phyloP scores from a whole-genome alignment of 2,113 vertebrate species.

The Penelope pileata region DNA sequence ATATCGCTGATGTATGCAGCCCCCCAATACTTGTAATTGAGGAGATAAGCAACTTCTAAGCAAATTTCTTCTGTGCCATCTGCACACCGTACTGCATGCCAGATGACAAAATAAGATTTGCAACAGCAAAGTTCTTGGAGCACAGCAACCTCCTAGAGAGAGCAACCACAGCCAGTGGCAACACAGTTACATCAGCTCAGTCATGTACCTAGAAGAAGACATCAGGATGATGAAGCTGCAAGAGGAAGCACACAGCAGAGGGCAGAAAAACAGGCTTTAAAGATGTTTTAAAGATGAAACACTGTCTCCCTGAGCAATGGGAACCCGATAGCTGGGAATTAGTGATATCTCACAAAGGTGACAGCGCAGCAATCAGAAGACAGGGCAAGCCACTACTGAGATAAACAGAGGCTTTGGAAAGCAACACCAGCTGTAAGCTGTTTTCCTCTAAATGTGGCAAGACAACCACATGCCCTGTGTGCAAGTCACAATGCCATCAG shows the following conservation, averaged over 20 bases:
- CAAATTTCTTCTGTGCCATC: constrained; percentile 8
- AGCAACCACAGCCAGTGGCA: neutral
- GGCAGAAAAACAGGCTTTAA: neutral
- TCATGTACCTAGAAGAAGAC: constrained; percentile 16
- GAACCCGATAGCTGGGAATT: neutral
- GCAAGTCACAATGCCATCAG: neutral
- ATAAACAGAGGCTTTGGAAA: neutral
- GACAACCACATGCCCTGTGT: fast-evolving
- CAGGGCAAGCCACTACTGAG: neutral
- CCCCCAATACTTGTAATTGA: neutral
- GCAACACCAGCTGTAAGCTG: neutral
- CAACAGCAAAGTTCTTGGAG: constrained; percentile 21
- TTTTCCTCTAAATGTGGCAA: neutral
- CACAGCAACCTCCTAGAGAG: neutral
- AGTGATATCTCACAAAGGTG: neutral
- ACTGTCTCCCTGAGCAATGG: neutral
- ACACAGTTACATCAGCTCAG: neutral
- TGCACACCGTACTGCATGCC: neutral
- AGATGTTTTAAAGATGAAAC: neutral
- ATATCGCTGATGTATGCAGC: neutral
- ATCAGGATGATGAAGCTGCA: neutral
- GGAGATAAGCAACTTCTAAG: constrained; percentile 1
- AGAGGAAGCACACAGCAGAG: neutral
- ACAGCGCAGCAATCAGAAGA: neutral
- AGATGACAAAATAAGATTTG: constrained; percentile 39